These are phyloP conservation scores for Pelagia noctiluca DNA, from an alignment of 30 jellyfish, hydroid and myxozoan species.

Conservation along the genomic window DNA sequence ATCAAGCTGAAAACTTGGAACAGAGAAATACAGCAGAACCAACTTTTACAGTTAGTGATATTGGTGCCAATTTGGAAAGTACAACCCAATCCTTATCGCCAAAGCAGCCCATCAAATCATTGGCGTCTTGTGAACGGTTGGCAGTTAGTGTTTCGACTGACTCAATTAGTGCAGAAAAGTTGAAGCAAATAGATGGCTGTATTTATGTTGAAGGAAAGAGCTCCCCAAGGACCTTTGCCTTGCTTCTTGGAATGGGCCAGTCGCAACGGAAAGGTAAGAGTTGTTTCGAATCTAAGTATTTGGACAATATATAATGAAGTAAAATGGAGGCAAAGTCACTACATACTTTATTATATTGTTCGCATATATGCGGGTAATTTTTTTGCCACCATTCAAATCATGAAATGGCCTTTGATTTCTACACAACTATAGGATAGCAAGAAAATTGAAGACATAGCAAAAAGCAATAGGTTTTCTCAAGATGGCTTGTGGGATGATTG, in stretches of 20 bases:
- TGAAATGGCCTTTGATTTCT: too few relatives aligned
- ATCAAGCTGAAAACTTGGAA: not conserved
- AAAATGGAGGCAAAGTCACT: not conserved
- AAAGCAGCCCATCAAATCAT: not conserved
- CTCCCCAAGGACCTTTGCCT: not conserved
- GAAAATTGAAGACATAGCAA: too few relatives aligned
- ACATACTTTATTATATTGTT: not conserved
- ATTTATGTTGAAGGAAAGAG: not conserved
- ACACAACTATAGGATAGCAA: too few relatives aligned
- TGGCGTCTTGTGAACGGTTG: not conserved
- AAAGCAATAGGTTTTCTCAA: too few relatives aligned
- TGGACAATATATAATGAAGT: not conserved
- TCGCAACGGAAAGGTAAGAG: not conserved
- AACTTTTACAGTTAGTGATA: not conserved
- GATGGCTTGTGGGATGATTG: too few relatives aligned
- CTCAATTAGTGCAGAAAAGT: not conserved
- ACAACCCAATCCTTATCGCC: not conserved
- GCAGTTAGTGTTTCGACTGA: not conserved
- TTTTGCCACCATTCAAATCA: not conserved
- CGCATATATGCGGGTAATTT: not conserved
- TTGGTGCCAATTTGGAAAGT: not conserved
- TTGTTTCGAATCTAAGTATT: not conserved
- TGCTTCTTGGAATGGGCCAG: not conserved
- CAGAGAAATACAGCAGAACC: not conserved
- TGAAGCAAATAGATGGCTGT: not conserved